Conservation (phyloP, 2,888 invertebrate species). For the Scrobipalpa costella region DNA sequence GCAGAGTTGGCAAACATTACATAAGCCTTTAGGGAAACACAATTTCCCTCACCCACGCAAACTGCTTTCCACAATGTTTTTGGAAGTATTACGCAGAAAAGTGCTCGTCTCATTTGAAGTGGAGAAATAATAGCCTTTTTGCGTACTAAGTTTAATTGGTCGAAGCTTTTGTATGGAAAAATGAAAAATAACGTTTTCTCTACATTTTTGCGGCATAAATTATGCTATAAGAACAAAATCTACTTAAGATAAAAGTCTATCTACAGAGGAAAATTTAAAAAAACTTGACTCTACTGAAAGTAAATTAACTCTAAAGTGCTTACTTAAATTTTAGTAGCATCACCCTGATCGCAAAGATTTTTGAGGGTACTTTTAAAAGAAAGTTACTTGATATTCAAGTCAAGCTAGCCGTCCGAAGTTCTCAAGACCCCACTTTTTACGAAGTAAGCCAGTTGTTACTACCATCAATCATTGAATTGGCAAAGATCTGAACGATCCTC, state of each 20-base stretch:
- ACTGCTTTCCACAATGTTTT: not conserved
- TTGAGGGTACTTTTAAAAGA: too few relatives aligned
- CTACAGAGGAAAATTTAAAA: too few relatives aligned
- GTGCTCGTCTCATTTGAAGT: not conserved
- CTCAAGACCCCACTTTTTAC: not conserved
- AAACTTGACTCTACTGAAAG: too few relatives aligned
- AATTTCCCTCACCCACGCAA: conserved; percentile 5
- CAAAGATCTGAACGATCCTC: not conserved
- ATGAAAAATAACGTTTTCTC: not conserved
- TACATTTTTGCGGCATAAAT: too few relatives aligned
- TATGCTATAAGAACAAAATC: too few relatives aligned
- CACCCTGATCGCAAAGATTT: not conserved
- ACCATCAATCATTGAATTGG: not conserved
- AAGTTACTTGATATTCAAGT: not conserved
- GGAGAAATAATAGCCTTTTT: too few relatives aligned
- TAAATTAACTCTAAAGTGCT: too few relatives aligned
- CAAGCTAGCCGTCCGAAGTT: not conserved
- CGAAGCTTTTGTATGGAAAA: not conserved
- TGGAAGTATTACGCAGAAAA: not conserved
- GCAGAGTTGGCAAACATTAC: conserved; percentile 10
- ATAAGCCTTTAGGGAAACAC: conserved; percentile 10
- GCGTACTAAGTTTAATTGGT: too few relatives aligned
- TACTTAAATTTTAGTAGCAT: not conserved
- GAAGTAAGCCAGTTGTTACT: not conserved
- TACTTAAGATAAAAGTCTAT: too few relatives aligned